These are phyloP conservation scores for Tichodroma muraria DNA, from an alignment of 2,113 vertebrate genomes.

Conservation along the genomic window DNA sequence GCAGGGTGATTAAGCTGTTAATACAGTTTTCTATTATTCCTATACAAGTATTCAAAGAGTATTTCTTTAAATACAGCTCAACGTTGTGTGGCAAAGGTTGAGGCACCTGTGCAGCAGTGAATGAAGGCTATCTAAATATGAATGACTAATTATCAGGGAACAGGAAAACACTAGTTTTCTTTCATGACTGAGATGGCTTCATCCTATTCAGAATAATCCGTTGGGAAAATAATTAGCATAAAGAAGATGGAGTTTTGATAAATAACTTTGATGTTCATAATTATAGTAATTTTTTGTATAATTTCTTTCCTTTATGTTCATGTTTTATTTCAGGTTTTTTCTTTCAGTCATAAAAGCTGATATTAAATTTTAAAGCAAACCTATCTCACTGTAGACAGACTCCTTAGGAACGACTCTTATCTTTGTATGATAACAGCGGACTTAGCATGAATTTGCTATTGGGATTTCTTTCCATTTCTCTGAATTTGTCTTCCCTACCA, in stretches of 20 bases:
- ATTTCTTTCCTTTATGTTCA: slow-evolving; percentile 49
- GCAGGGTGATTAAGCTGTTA: slow-evolving; percentile 31
- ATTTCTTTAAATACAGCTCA: slow-evolving; percentile 53
- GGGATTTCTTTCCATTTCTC: background rate
- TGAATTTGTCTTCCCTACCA: background rate
- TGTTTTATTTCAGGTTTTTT: slow-evolving; percentile 55
- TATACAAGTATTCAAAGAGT: slow-evolving; percentile 38
- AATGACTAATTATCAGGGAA: slow-evolving; percentile 61
- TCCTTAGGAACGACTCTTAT: background rate
- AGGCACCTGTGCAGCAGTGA: slow-evolving; percentile 63
- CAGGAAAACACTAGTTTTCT: slow-evolving; percentile 57
- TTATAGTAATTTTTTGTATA: slow-evolving; percentile 61
- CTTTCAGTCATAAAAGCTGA: slow-evolving; percentile 43
- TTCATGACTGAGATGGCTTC: slow-evolving; percentile 50
- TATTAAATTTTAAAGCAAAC: slow-evolving; percentile 54
- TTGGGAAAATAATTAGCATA: slow-evolving; percentile 66
- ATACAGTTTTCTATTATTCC: slow-evolving; percentile 20
- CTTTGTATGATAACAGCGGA: slow-evolving; percentile 19
- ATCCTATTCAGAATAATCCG: slow-evolving; percentile 56
- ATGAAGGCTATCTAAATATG: slow-evolving; percentile 60
- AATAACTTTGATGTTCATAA: slow-evolving; percentile 61
- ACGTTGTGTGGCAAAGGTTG: slow-evolving; percentile 56
- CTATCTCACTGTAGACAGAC: slow-evolving; percentile 18
- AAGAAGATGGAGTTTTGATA: slow-evolving; percentile 59
- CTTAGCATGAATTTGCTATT: background rate